Conservation (phyloP, 2,888 invertebrate species). For the Tineola bisselliella region DNA sequence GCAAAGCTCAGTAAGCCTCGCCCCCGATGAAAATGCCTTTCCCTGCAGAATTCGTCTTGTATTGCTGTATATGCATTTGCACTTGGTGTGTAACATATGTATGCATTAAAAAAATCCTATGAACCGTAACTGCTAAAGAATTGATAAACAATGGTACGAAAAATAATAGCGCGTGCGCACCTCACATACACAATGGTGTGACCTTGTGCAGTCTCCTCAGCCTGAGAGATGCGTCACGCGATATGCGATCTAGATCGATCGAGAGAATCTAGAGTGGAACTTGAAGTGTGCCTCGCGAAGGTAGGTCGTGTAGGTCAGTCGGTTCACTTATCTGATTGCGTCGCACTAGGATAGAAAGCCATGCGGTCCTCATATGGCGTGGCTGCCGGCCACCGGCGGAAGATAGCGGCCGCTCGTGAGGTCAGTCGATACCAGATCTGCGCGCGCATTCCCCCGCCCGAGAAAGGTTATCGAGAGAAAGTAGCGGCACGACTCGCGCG, state of each 20-base stretch:
- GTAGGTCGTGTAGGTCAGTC: constrained; percentile 17
- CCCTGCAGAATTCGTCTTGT: constrained; percentile 2
- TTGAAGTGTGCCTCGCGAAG: constrained; percentile 12
- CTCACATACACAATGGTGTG: constrained; percentile 1
- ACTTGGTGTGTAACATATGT: too few relatives aligned
- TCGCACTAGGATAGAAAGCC: constrained; percentile 32
- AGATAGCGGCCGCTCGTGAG: constrained; percentile 33
- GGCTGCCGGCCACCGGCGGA: constrained; percentile 20
- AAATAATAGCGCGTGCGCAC: not conserved
- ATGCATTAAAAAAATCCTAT: too few relatives aligned
- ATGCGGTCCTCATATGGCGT: constrained; percentile 27
- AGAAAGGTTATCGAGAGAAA: constrained; percentile 56
- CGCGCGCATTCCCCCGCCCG: constrained; percentile 24
- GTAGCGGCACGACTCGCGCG: constrained; percentile 34
- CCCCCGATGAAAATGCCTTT: constrained; percentile 11
- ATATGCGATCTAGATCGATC: not conserved
- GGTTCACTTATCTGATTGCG: constrained; percentile 21
- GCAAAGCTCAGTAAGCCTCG: constrained; percentile 18
- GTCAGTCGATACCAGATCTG: constrained; percentile 38
- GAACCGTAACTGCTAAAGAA: not conserved
- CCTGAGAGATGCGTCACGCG: not conserved
- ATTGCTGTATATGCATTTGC: too few relatives aligned
- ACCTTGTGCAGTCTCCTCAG: constrained; percentile 3
- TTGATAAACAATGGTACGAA: not conserved
- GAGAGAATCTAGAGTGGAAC: not conserved